Percentiles rank a stretch among this genome's conserved stretches.
These are phyloP conservation scores for Netelia fuscicornis DNA, from an alignment of 2,888 invertebrate genomes.

Conservation along the genomic window DNA sequence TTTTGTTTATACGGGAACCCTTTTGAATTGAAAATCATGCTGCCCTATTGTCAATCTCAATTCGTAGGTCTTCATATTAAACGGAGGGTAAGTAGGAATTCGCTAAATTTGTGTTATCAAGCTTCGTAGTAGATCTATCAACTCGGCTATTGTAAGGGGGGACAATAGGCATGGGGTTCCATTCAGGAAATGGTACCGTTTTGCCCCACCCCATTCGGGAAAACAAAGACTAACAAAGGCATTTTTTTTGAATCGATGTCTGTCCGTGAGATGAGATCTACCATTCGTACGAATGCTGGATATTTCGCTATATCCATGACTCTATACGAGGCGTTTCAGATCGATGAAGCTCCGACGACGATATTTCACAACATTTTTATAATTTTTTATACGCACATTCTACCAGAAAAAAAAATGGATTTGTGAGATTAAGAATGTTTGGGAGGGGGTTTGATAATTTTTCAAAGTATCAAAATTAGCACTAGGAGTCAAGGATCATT, in stretches of 20 bases:
- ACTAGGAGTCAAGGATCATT: too few relatives aligned
- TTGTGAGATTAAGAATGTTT: too few relatives aligned
- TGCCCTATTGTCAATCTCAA: slow-evolving; percentile 41
- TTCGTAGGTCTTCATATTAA: slow-evolving; percentile 54
- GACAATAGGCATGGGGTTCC: slow-evolving; percentile 62
- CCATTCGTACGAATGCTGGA: slow-evolving; percentile 36
- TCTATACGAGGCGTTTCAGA: neutral
- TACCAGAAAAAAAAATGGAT: too few relatives aligned
- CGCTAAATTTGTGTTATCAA: slow-evolving; percentile 69
- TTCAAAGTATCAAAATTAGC: too few relatives aligned
- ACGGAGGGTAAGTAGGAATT: slow-evolving; percentile 63
- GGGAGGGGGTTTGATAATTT: too few relatives aligned
- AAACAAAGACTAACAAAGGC: slow-evolving; percentile 65
- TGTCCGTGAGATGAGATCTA: slow-evolving; percentile 67
- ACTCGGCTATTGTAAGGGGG: slow-evolving; percentile 56
- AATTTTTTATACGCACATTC: too few relatives aligned
- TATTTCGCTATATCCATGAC: slow-evolving; percentile 45
- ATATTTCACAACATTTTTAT: too few relatives aligned
- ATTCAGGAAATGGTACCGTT: slow-evolving; percentile 66
- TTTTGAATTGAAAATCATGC: neutral
- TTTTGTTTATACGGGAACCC: neutral
- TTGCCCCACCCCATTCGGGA: slow-evolving; percentile 68
- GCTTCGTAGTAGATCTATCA: slow-evolving; percentile 62
- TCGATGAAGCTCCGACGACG: too few relatives aligned
- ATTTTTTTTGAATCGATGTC: slow-evolving; percentile 68